Conservation (phyloP, 2,888 invertebrate species). For the Fabriciana adippe region DNA sequence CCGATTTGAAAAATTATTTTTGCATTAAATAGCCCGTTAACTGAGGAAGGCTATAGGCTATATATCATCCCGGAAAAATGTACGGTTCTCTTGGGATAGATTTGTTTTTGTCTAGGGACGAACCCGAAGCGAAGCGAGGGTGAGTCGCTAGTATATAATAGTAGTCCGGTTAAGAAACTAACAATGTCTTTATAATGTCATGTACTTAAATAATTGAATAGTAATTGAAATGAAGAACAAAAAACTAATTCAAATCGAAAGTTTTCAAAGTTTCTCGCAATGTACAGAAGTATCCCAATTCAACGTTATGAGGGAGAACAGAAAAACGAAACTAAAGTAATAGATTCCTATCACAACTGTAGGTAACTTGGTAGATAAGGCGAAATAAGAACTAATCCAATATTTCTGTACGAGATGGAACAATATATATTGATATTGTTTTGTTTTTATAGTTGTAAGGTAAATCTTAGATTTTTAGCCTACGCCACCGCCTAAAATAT, state of each 20-base stretch:
- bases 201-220: no score
- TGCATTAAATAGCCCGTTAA: no score
- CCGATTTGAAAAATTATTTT: no score
- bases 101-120: no score
- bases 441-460: not conserved
- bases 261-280: conserved; percentile 6
- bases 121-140: no score
- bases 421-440: not conserved
- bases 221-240: not conserved
- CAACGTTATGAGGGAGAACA: conserved; percentile 4
- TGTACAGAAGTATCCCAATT: conserved; percentile 7
- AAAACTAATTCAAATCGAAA: conserved; percentile 10
- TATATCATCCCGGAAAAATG: no score
- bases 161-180: no score
- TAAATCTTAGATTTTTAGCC: not conserved
- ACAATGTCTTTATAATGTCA: no score
- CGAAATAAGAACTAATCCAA: not conserved
- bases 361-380: conserved; percentile 2
- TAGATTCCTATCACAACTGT: conserved; percentile 21
- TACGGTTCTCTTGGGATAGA: no score
- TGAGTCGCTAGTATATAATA: no score
- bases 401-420: conserved; percentile 6
- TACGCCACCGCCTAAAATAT: not conserved
- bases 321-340: conserved; percentile 16
- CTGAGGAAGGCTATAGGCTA: no score